A percentile compares a stretch with the other conserved stretches of the same genome.
phyloP scores from a whole-genome alignment of 2,888 invertebrate genomes.

The Hanleya hanleyi region DNA sequence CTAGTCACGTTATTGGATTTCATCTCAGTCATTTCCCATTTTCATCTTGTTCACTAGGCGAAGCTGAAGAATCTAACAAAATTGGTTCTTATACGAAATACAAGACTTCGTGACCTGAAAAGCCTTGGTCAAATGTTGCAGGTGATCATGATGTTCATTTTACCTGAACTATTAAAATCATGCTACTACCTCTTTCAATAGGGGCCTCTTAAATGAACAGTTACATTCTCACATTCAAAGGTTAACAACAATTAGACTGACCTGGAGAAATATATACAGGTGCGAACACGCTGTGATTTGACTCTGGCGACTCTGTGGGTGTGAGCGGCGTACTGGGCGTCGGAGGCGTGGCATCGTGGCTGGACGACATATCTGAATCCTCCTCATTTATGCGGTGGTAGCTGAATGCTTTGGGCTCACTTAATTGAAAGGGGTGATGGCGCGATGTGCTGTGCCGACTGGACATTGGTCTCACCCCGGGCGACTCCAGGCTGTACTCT shows the following conservation, averaged over 20 bases:
- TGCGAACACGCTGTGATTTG: constrained; percentile 71
- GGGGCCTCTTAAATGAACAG: constrained; percentile 30
- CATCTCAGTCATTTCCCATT: no score
- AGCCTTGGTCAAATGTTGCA: no score
- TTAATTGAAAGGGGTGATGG: constrained; percentile 50
- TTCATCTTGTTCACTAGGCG: no score
- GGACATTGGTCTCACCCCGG: constrained; percentile 85
- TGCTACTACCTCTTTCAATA: no score
- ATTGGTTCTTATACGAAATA: no score
- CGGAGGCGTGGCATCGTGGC: constrained; percentile 64
- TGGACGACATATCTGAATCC: constrained; percentile 58
- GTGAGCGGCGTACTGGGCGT: constrained; percentile 67
- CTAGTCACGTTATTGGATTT: no score
- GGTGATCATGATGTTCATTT: no score
- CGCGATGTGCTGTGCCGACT: constrained; percentile 67
- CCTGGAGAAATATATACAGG: constrained; percentile 11
- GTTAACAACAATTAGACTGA: background rate
- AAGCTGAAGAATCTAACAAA: no score
- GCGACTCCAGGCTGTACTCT: constrained; percentile 88
- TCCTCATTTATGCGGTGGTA: constrained; percentile 71
- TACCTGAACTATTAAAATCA: no score
- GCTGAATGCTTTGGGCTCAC: constrained; percentile 53
- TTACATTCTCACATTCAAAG: constrained; percentile 57
- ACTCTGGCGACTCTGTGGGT: constrained; percentile 56
- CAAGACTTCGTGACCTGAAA: no score